Conservation (phyloP, 2,113 vertebrate genomes). For the Puntigrus tetrazona region DNA sequence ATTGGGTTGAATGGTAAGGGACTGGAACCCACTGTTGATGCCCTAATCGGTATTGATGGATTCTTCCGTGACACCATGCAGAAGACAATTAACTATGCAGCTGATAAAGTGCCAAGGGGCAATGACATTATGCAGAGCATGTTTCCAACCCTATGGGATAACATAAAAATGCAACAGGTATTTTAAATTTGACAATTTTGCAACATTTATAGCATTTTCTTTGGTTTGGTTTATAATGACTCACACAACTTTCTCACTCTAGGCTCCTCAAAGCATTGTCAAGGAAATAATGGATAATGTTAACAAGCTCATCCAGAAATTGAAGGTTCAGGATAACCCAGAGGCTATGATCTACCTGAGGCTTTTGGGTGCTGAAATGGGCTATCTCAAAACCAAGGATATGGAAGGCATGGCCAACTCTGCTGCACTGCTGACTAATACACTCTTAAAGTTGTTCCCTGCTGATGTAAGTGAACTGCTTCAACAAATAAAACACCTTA, state of each 20-base stretch:
- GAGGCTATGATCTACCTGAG: constrained; percentile 89
- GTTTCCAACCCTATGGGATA: constrained; percentile 75
- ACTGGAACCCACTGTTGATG: constrained; percentile 89
- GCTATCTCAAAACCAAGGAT: constrained; percentile 85
- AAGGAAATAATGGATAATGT: constrained; percentile 80
- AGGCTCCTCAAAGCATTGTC: constrained; percentile 76
- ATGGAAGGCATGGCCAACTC: constrained; percentile 73
- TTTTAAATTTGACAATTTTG: constrained; percentile 33
- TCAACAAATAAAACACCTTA: background rate
- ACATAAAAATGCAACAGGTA: constrained; percentile 73
- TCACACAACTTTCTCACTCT: constrained; percentile 8
- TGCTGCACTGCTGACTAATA: constrained; percentile 65
- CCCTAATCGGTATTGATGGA: constrained; percentile 87
- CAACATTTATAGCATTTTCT: background rate
- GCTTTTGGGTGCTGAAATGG: constrained; percentile 88
- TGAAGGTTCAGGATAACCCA: constrained; percentile 76
- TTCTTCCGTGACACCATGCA: constrained; percentile 89
- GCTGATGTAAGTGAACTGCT: constrained; percentile 64
- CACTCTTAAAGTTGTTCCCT: constrained; percentile 68
- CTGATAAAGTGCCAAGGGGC: constrained; percentile 81
- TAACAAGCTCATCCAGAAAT: constrained; percentile 81
- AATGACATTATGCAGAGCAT: constrained; percentile 79
- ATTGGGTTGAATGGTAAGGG: constrained; percentile 89
- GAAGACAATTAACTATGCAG: constrained; percentile 87
- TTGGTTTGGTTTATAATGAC: background rate